Base-by-base conservation (phyloP, 2,888 invertebrate species). In the Lepidocyrtinus sp. region DNA sequence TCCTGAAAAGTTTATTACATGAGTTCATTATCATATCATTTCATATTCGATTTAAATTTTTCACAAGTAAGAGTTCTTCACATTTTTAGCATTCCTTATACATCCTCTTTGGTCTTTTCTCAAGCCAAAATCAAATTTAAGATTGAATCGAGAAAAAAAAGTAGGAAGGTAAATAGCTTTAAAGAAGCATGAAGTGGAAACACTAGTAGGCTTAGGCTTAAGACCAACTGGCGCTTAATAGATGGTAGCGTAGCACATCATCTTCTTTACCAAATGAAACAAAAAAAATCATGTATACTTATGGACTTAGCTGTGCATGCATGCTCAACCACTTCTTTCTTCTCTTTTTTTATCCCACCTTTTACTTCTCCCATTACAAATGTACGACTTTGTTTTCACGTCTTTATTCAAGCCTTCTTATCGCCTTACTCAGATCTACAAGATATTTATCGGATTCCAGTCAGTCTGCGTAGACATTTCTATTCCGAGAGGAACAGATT, bases 381-480 rank as follows among this genome's bases (percentile, higher is more conserved):
- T 59, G 59, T 59, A 59, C 21, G 19, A 21, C 59, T 59, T 22
- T 59, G 59, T 68, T 75, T 55, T 68, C 19, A 70, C 50, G 76
- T 70, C 64, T 76, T 70, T 26, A 76, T 76, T 76, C 26, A 22
- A 36, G 62, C 50, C 68, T 75, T 69, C 63, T 75, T 75, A 75
- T 75, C 75, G 45, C 59, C 61, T 55, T 50, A 59, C 55, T 64
- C 65, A 26, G 27, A 70, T 77, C 77, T 65, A 77, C 65, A 69
- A 69, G 71, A 65, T 77, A 71, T 69, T 46, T 71, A 77, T 71
- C 77, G 65, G 59, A 71, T 77, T 77, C 77, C 77, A 71, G 71
- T 63, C 77, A 65, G 65, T 65, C 65, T 27, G 24, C 71, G 46
- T 27, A 63, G 59, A 64, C 65, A 65, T 77, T 65, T 71, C 64